phyloP scores from a whole-genome alignment of 2,113 vertebrate genomes.

The Zeus faber region DNA sequence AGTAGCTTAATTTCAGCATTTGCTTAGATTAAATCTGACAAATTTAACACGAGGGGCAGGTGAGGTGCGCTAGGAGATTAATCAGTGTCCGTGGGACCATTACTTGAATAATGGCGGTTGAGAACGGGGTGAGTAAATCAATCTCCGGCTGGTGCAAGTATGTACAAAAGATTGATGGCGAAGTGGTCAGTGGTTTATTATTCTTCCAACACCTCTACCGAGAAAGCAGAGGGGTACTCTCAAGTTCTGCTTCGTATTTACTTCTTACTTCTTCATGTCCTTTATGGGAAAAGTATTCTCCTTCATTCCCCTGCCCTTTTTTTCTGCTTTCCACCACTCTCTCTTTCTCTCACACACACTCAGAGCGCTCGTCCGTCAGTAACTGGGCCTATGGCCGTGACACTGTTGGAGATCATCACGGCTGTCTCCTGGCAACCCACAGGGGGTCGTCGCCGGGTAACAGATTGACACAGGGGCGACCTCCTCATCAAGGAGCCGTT shows the following conservation, averaged over 20 bases:
- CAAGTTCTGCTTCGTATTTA: background rate
- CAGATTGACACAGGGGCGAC: background rate
- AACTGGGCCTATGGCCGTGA: background rate
- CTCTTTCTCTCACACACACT: background rate
- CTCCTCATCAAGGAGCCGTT: conserved; percentile 16
- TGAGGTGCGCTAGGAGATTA: no score
- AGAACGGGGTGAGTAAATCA: no score
- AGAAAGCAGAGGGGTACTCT: no score
- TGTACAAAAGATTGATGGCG: no score
- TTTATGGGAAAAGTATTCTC: background rate
- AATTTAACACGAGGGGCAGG: no score
- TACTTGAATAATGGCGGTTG: no score
- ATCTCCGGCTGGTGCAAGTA: no score
- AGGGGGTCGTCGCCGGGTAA: conserved; percentile 13
- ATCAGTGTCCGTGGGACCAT: no score
- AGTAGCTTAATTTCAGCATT: conserved; percentile 28
- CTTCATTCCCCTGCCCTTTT: background rate
- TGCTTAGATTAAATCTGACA: background rate
- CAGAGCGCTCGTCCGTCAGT: background rate
- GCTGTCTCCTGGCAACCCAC: conserved; percentile 15
- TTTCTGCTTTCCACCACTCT: background rate
- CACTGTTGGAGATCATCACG: conserved; percentile 7
- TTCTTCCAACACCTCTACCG: no score
- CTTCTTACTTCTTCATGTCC: background rate
- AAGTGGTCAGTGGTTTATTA: no score